Percentiles rank a stretch among this genome's conserved stretches.
phyloP scores from a whole-genome alignment of 2,113 vertebrate species.

The Grantiella picta region DNA sequence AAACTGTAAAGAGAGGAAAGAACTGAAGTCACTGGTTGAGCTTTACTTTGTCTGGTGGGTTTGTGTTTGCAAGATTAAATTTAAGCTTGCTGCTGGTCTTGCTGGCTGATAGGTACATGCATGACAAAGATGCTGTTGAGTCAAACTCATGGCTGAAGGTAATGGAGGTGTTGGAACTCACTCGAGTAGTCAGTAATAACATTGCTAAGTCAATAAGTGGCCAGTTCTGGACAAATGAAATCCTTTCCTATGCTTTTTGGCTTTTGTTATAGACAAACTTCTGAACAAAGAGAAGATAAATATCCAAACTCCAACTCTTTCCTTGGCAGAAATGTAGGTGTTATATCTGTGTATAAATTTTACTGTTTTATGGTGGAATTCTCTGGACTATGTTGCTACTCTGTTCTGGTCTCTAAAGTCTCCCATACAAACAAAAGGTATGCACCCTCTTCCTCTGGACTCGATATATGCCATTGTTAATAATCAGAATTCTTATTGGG shows the following conservation, averaged over 20 bases:
- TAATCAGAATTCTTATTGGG: background rate
- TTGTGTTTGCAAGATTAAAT: background rate
- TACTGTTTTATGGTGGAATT: background rate
- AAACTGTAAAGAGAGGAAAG: background rate
- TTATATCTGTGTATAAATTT: background rate
- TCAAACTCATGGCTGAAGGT: background rate
- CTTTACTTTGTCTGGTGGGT: background rate
- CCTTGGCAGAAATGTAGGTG: background rate
- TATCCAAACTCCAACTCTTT: background rate
- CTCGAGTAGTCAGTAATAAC: background rate
- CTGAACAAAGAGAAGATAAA: background rate
- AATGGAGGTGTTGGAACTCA: background rate
- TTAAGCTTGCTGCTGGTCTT: background rate
- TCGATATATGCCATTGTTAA: accelerated
- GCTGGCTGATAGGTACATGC: background rate
- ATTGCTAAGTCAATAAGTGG: background rate
- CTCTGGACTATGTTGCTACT: background rate
- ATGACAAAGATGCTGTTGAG: background rate
- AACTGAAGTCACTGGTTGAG: background rate
- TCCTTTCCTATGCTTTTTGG: background rate
- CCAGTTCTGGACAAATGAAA: background rate
- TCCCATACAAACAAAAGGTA: background rate
- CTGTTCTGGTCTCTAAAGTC: background rate
- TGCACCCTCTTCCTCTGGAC: background rate
- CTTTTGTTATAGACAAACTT: background rate